Evolutionary conservation across 2,113 vertebrate species (phyloP), one percentile per base, ranked within the genome.

Genomic region (Crypturellus undulatus): DNA sequence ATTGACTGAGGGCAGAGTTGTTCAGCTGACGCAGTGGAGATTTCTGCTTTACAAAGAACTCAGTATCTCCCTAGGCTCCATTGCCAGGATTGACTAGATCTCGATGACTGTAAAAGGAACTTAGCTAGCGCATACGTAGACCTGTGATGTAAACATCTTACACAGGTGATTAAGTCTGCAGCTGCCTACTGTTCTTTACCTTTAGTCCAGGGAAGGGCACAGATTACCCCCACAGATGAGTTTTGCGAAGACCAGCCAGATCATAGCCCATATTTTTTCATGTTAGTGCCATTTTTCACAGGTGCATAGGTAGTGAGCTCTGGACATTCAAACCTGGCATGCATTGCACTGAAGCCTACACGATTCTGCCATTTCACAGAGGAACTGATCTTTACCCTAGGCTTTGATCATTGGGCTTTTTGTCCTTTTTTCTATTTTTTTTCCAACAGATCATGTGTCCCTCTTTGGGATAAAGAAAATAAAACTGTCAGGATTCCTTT

Each of bases 341-440:
- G 40, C 5, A 0, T 9, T 8, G 10, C 45, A 22, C 2, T 38
- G 58, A 81, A 42, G 2, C 4, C 3, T 47, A 8, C 22, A 56
- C 79, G 3, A 54, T 56, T 76, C 34, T 84, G 59, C 86, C 68
- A 3, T 86, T 80, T 70, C 64, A 65, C 54, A 65, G n/a, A 87
- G 42, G 28, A 64, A 25, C 6, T 79, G 52, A 87, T 81, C 49
- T 65, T n/a, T 82, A 47, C 43, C 60, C 34, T 81, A 58, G 52
- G 7, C 87, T 94, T 92, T 92, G 77, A 92, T 93, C 77, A 64
- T 51, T 85, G 82, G 78, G 32, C 47, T 15, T 83, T 78, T 79
- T 40, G 13, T 65, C 4, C 28, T 7, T 30, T n/a, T 8, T 43
- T 77, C 56, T 12, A 9, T 7, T 25, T 62, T 63, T 63, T 81